Evolutionary conservation across 2,113 vertebrate genomes (phyloP).

Genomic region (Alligator mississippiensis): DNA sequence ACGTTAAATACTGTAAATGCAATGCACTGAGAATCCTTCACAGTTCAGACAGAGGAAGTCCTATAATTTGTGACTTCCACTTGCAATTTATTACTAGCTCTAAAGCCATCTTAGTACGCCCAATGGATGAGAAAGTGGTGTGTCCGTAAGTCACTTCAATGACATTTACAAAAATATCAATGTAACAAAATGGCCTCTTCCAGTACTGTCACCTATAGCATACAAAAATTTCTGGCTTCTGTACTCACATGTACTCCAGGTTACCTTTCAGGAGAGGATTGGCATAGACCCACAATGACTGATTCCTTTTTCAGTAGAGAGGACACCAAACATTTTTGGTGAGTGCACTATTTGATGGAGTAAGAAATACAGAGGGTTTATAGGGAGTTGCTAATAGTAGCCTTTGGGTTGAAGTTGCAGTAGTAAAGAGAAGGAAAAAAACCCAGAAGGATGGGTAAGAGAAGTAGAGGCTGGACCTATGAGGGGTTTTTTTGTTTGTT

Average conservation of each 20-base stretch:
- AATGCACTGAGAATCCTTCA: fast-evolving
- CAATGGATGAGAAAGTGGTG: not conserved
- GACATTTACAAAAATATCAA: not conserved
- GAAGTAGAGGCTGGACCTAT: not conserved
- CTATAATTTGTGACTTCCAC: not conserved
- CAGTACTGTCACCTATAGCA: not conserved
- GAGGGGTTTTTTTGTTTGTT: not conserved
- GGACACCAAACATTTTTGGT: not conserved
- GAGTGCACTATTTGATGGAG: not conserved
- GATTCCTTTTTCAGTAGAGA: not conserved
- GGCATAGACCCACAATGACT: not conserved
- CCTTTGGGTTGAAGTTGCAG: not conserved
- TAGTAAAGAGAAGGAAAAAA: not conserved
- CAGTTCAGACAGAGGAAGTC: not conserved
- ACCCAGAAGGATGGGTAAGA: not conserved
- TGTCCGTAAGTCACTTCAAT: not conserved
- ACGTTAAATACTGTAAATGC: not conserved
- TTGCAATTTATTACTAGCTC: not conserved
- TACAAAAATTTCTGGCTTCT: not conserved
- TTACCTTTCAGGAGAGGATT: not conserved
- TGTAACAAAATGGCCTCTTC: not conserved
- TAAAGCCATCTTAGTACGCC: not conserved
- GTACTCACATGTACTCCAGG: not conserved
- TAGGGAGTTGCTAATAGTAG: not conserved
- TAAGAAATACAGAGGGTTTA: not conserved